A percentile compares a stretch with the other conserved stretches of the same genome.
Conservation (phyloP, 2,797 vertebrate genomes). For the Serranus cabrilla region DNA sequence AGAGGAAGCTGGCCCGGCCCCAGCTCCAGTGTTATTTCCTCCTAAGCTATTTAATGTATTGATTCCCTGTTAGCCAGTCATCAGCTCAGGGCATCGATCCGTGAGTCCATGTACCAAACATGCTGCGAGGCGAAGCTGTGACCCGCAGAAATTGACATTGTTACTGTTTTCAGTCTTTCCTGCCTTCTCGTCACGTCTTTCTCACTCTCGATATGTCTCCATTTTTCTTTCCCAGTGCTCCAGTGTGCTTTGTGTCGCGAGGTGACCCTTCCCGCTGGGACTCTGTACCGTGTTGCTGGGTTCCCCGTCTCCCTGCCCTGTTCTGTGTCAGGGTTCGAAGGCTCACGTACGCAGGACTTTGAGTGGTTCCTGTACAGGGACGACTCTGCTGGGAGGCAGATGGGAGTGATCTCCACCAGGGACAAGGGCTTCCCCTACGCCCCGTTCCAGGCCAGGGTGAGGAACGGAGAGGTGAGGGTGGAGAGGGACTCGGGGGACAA, state of each 20-base stretch:
- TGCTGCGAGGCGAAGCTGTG: constrained; percentile 32
- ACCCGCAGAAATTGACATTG: constrained; percentile 18
- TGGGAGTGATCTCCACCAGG: constrained; percentile 90
- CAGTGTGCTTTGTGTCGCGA: constrained; percentile 83
- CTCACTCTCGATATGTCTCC: not conserved
- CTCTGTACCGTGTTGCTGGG: constrained; percentile 89
- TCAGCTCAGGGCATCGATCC: constrained; percentile 59
- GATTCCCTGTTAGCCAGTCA: constrained; percentile 60
- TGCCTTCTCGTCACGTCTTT: not conserved
- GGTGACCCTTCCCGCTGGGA: constrained; percentile 87
- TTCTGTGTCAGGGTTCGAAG: constrained; percentile 86
- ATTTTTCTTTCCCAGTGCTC: constrained; percentile 69
- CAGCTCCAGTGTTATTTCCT: constrained; percentile 23
- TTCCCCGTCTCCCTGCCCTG: constrained; percentile 89
- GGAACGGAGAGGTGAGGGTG: constrained; percentile 87
- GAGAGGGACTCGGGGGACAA: constrained; percentile 88
- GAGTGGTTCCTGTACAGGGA: constrained; percentile 92
- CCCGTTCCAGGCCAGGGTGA: constrained; percentile 84
- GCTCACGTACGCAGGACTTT: constrained; percentile 89
- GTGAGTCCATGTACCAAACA: constrained; percentile 37
- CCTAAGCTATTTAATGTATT: constrained; percentile 53
- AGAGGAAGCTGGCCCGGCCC: constrained; percentile 5
- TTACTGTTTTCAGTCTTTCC: constrained; percentile 1
- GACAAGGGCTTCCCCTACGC: constrained; percentile 88
- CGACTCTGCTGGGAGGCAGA: constrained; percentile 75